Base-by-base conservation (phyloP, 1,140 invertebrate genomes). In the Rhagoletis pomonella region DNA sequence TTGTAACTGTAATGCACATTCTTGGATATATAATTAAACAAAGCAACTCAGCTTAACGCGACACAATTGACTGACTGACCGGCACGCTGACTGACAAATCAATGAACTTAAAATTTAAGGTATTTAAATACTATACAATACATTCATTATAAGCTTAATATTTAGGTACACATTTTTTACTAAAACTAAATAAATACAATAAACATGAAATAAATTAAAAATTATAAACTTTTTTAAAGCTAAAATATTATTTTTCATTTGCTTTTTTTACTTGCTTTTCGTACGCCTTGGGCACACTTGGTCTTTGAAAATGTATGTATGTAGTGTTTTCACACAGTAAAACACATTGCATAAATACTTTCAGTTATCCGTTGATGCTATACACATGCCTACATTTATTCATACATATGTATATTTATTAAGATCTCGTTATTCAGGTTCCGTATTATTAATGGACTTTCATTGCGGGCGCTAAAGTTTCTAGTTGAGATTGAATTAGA, bases 151-250 rank as follows among this genome's bases (percentile, higher is more conserved):
- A 81, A 81, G 6, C 73, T 81, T 81, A 81, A 81, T 81, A 55
- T 55, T 81, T 47, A 81, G 73, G 73, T 81, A 81, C 73, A 81
- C 44, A 81, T 55, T 81, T 29, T 81, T 55, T 55, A 55, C 44
- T 81, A 81, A 55, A 81, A 50, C 55, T 81, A 81, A 81, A 81
- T 81, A 55, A 73, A 81, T 81, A 81, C 73, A 29, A 50, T 86
- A 50, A 62, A 67, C 55, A 86, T 86, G 60, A 86, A 60, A 44
- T 64, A 86, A 67, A 62, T 50, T 65, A 17, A 86, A 29, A 86
- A 86, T 44, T 50, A 67, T 19, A 77, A 60, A 59, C 39, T 67
- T 9, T 0, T 19, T 67, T 60, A 77, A 64, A 86, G 60, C 47
- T 86, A 86, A 86, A 86, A 86, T 50, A 67, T 86, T 47, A 9